Evolutionary conservation across 2,113 vertebrate species (phyloP).

Genomic region (Regulus satrapa): DNA sequence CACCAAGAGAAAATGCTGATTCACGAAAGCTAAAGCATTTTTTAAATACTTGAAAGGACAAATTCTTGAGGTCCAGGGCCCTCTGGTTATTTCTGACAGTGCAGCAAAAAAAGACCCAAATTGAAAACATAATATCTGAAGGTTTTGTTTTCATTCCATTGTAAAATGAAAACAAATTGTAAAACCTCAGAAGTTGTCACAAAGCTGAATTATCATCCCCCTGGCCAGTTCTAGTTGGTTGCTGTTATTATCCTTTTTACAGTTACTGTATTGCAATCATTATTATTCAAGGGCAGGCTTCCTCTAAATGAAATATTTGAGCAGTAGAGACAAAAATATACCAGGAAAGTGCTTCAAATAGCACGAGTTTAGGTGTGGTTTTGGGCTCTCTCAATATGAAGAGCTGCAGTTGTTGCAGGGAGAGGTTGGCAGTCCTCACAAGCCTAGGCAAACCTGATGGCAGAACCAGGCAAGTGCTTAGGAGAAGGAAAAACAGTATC

Average conservation of each 20-base stretch:
- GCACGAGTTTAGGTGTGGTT: not conserved
- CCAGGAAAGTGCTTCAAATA: not conserved
- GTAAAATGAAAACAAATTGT: conserved; percentile 63
- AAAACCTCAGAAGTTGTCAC: conserved; percentile 50
- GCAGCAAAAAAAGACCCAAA: conserved; percentile 31
- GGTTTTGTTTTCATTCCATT: conserved; percentile 61
- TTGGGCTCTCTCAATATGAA: not conserved
- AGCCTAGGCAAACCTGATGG: not conserved
- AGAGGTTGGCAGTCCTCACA: not conserved
- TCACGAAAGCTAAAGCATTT: conserved; percentile 21
- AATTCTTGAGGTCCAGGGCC: conserved; percentile 39
- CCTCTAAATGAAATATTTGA: not conserved
- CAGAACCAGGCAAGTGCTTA: not conserved
- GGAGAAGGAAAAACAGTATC: not conserved
- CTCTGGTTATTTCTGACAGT: conserved; percentile 52
- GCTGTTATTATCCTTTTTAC: conserved; percentile 24
- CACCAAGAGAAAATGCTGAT: conserved; percentile 49
- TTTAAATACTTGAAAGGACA: conserved; percentile 50
- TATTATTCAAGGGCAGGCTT: not conserved
- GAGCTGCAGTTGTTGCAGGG: not conserved
- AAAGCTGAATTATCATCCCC: conserved; percentile 31
- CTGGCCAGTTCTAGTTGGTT: not conserved
- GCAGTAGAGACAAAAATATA: not conserved
- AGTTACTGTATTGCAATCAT: not conserved
- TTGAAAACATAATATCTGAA: conserved; percentile 60